These are phyloP conservation scores for Chromobotia macracanthus DNA, from an alignment of 2,797 vertebrate species.

Conservation along the genomic window DNA sequence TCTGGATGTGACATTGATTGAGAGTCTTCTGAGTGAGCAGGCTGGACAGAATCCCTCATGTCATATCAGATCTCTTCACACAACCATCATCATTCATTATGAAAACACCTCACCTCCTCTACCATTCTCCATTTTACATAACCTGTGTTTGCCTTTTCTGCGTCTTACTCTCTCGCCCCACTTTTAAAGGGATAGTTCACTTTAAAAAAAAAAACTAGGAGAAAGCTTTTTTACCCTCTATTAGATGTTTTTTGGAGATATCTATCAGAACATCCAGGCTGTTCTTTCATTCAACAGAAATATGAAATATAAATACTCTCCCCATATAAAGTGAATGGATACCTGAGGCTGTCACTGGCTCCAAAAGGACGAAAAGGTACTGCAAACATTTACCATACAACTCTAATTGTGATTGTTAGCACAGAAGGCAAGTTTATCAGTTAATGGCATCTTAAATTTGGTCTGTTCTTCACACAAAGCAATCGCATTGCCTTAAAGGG, in stretches of 20 bases:
- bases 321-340: neutral
- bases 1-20: conserved; percentile 33
- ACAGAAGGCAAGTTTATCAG: neutral
- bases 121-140: neutral
- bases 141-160: neutral
- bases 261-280: neutral
- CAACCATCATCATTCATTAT: conserved; percentile 44
- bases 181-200: neutral
- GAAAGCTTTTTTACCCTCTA: neutral
- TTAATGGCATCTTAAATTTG: neutral
- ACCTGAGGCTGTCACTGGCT: neutral
- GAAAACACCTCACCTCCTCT: conserved; percentile 12
- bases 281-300: neutral
- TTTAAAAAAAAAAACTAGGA: neutral
- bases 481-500: neutral
- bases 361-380: neutral
- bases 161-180: neutral
- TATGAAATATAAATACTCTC: neutral
- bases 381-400: neutral
- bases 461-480: neutral
- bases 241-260: neutral
- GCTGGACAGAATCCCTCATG: conserved; percentile 30
- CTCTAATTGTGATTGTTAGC: neutral
- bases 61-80: conserved; percentile 48
- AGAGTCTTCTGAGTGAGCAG: conserved; percentile 36